Evolutionary conservation across 2,888 invertebrate genomes (phyloP).

Genomic region (Danaus chrysippus): DNA sequence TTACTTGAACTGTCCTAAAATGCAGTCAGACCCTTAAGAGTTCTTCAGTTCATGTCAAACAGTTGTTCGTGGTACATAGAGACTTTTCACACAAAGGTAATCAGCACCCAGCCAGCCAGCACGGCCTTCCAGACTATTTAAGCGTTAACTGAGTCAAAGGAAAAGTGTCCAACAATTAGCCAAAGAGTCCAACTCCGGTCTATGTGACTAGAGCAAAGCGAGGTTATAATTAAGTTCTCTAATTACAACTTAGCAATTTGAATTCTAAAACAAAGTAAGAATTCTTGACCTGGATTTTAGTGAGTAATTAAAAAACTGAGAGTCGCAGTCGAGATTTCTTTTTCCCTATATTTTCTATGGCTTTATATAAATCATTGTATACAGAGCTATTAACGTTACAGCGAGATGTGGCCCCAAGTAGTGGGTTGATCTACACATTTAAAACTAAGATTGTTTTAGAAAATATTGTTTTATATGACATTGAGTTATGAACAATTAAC

Average conservation of each 20-base stretch:
- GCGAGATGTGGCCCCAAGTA: too few species aligned
- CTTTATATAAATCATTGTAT: background rate
- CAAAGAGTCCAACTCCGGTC: constrained; percentile 3
- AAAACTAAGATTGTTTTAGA: too few species aligned
- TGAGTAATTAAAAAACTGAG: background rate
- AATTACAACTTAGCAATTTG: background rate
- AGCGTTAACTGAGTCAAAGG: constrained; percentile 1
- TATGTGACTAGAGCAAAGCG: constrained; percentile 7
- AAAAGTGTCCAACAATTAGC: constrained; percentile 3
- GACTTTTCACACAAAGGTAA: constrained; percentile 5
- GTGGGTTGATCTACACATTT: too few species aligned
- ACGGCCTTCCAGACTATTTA: background rate
- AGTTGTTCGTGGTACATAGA: background rate
- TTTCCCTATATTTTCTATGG: background rate
- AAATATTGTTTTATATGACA: too few species aligned
- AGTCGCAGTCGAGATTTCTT: background rate
- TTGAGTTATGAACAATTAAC: too few species aligned
- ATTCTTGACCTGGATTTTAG: constrained; percentile 3
- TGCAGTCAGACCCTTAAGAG: background rate
- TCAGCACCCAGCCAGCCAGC: background rate
- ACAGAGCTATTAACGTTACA: too few species aligned
- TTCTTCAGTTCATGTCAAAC: background rate
- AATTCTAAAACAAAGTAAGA: background rate
- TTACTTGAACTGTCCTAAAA: background rate
- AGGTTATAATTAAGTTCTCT: constrained; percentile 6